Conservation (phyloP, 2,888 invertebrate genomes). For the Calameuta idolon region DNA sequence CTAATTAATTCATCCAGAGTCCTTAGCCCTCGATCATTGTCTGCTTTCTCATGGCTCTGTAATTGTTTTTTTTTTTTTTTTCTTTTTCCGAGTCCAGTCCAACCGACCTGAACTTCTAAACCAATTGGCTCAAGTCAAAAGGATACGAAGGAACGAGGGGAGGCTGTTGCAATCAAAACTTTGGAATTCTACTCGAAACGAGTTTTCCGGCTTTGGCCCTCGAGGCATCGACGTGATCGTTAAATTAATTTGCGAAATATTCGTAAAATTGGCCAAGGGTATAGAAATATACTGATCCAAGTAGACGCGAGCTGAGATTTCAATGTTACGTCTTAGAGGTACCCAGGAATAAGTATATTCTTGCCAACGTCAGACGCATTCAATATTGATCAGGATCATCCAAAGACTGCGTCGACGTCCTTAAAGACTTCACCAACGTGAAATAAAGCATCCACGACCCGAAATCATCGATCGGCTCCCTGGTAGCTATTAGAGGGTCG, state of each 20-base stretch:
- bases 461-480: not conserved
- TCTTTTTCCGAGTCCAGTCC: not conserved
- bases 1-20: not conserved
- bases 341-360: not conserved
- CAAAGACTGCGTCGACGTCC: not conserved
- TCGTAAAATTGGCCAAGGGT: slow-evolving; percentile 6
- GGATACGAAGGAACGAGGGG: not conserved
- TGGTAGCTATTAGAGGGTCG: not conserved
- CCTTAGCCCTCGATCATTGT: not conserved
- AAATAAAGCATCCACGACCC: not conserved
- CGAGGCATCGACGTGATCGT: slow-evolving; percentile 11
- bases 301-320: not conserved
- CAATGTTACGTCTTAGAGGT: not conserved
- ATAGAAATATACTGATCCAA: not conserved
- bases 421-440: not conserved
- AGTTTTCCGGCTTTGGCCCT: slow-evolving; percentile 25
- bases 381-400: not conserved
- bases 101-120: slow-evolving; percentile 29
- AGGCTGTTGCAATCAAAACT: slow-evolving; percentile 34
- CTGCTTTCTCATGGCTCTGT: not conserved
- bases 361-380: not conserved
- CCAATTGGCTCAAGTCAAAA: slow-evolving; percentile 22
- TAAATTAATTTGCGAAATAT: slow-evolving; percentile 20
- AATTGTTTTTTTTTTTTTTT: not conserved
- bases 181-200: slow-evolving; percentile 29